phyloP scores from a whole-genome alignment of 2,113 vertebrate genomes.

The Ochotona princeps region DNA sequence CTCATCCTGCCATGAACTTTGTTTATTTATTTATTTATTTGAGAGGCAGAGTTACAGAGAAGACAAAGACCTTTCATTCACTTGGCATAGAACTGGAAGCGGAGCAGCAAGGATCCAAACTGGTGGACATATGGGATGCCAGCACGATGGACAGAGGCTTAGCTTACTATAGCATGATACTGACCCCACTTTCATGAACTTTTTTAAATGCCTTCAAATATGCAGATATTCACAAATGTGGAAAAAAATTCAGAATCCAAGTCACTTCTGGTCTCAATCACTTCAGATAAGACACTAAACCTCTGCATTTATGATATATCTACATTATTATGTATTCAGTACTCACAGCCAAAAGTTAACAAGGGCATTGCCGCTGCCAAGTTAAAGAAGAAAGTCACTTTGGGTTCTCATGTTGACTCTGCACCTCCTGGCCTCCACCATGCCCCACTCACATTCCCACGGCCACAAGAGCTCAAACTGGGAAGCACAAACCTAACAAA shows the following conservation, averaged over 20 bases:
- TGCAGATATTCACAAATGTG: neutral
- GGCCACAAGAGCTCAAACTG: neutral
- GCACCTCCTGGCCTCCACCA: neutral
- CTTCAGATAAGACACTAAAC: neutral
- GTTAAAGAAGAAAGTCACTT: neutral
- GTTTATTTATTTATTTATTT: no score
- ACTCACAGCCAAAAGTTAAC: neutral
- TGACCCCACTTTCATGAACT: no score
- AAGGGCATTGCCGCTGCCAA: neutral
- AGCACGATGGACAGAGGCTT: no score
- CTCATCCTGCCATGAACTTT: no score
- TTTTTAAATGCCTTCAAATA: neutral
- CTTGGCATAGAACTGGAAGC: no score
- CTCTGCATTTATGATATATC: neutral
- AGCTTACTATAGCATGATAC: no score
- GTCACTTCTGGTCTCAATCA: no score
- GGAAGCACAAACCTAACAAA: neutral
- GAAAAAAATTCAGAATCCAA: neutral
- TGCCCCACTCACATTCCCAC: neutral
- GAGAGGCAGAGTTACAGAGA: no score
- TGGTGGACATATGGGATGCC: no score
- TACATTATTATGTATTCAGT: neutral
- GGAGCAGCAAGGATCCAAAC: no score
- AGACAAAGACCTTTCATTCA: no score
- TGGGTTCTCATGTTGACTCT: neutral